These are phyloP conservation scores for Sceloporus undulatus DNA, from an alignment of 2,113 vertebrate genomes.

Conservation along the genomic window DNA sequence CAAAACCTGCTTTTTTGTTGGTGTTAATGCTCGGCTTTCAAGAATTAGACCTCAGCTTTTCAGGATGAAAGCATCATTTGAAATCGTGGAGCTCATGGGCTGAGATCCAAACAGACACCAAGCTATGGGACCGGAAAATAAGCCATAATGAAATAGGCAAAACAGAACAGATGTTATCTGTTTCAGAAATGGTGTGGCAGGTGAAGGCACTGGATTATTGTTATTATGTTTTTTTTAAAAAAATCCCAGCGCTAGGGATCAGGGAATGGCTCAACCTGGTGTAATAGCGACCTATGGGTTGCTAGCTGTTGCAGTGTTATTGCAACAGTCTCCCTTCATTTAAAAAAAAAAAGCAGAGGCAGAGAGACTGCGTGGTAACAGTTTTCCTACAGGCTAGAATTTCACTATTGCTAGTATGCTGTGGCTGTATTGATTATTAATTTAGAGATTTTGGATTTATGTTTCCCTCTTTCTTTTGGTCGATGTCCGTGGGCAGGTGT, in stretches of 20 bases:
- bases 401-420: not conserved
- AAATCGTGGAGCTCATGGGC: conserved; percentile 59
- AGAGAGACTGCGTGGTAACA: conserved; percentile 55
- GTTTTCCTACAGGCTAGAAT: conserved; percentile 52
- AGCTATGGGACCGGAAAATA: conserved; percentile 56
- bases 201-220: conserved; percentile 50
- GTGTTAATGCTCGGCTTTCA: not conserved
- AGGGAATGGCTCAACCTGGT: conserved; percentile 78
- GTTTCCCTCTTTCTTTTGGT: not conserved
- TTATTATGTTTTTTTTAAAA: conserved; percentile 44
- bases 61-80: conserved; percentile 62
- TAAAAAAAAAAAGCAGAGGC: conserved; percentile 40
- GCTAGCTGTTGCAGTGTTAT: conserved; percentile 81
- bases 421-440: conserved; percentile 22
- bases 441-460: conserved; percentile 20
- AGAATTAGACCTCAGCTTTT: conserved; percentile 66
- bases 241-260: conserved; percentile 74
- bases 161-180: conserved; percentile 14
- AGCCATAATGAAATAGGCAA: conserved; percentile 7
- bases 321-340: conserved; percentile 81
- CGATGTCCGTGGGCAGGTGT: conserved; percentile 16
- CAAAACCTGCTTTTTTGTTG: conserved; percentile 28
- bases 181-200: conserved; percentile 53
- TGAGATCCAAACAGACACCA: conserved; percentile 63
- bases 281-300: conserved; percentile 78